A percentile compares a stretch with the other conserved stretches of the same genome.
These are phyloP conservation scores for Megalurothrips usitatus DNA, from an alignment of 2,888 invertebrate genomes.

Conservation along the genomic window DNA sequence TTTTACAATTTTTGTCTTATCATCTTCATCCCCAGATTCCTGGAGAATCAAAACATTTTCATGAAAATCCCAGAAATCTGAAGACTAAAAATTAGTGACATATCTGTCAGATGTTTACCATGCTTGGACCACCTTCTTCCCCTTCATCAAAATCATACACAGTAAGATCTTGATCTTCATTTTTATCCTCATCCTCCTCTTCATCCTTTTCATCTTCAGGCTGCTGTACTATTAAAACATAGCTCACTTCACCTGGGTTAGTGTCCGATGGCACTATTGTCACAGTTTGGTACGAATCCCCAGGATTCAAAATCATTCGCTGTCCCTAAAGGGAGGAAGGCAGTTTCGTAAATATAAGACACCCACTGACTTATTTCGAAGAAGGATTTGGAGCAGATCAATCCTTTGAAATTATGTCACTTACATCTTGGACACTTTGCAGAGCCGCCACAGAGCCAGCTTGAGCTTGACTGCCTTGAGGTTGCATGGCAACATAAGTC, in stretches of 20 bases:
- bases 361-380: too few relatives aligned
- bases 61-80: too few relatives aligned
- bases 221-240: constrained; percentile 79
- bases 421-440: constrained; percentile 37
- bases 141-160: constrained; percentile 73
- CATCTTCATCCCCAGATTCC: constrained; percentile 61
- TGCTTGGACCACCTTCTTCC: constrained; percentile 52
- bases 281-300: constrained; percentile 70
- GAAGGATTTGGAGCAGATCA: neutral
- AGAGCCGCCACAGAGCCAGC: constrained; percentile 32
- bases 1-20: constrained; percentile 60
- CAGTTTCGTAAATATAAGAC: neutral
- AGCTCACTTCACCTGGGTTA: constrained; percentile 75
- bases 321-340: constrained; percentile 42
- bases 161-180: constrained; percentile 54
- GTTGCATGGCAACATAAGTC: constrained; percentile 38
- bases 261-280: constrained; percentile 77
- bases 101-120: constrained; percentile 33
- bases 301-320: constrained; percentile 54
- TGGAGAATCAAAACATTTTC: constrained; percentile 39
- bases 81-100: too few relatives aligned
- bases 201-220: constrained; percentile 56
- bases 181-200: constrained; percentile 47
- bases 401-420: constrained; percentile 1
- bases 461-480: constrained; percentile 35